phyloP scores from a whole-genome alignment of 2,888 invertebrate genomes.

The Panopea generosa region DNA sequence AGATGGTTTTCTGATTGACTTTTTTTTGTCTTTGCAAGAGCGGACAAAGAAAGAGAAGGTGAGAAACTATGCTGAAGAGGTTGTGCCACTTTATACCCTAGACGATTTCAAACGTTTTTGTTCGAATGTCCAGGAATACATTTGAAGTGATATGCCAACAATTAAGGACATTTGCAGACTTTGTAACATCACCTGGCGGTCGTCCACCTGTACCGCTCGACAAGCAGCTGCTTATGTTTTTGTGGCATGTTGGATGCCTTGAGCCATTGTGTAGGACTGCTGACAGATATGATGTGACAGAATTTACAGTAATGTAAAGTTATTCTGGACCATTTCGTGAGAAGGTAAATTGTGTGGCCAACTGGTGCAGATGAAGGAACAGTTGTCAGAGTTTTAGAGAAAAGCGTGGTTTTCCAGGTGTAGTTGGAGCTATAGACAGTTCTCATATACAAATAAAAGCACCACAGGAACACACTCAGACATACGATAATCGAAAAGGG shows the following conservation, averaged over 20 bases:
- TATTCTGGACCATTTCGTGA: conserved; percentile 35
- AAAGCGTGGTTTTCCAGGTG: conserved; percentile 38
- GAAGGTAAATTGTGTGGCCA: conserved; percentile 38
- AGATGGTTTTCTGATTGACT: conserved; percentile 1
- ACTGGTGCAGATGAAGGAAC: conserved; percentile 6
- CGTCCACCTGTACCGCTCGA: conserved; percentile 30
- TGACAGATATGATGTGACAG: conserved; percentile 39
- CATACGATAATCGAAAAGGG: conserved; percentile 53
- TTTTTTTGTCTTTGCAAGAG: conserved; percentile 1
- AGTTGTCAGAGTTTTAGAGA: conserved; percentile 29
- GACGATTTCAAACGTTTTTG: conserved; percentile 41
- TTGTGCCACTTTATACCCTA: conserved; percentile 35
- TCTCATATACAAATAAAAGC: conserved; percentile 42
- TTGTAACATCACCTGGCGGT: conserved; percentile 27
- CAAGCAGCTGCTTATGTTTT: conserved; percentile 38
- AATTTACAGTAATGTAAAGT: conserved; percentile 43
- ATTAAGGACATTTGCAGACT: conserved; percentile 20
- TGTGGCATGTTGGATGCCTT: conserved; percentile 43
- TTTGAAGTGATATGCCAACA: conserved; percentile 42
- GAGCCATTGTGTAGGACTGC: conserved; percentile 38
- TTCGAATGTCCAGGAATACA: conserved; percentile 35
- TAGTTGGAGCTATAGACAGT: conserved; percentile 45
- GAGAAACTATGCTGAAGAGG: conserved; percentile 35
- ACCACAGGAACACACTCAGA: conserved; percentile 41
- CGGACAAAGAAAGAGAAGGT: conserved; percentile 19